phyloP scores from a whole-genome alignment of 2,113 vertebrate species.

The Anoplopoma fimbria region DNA sequence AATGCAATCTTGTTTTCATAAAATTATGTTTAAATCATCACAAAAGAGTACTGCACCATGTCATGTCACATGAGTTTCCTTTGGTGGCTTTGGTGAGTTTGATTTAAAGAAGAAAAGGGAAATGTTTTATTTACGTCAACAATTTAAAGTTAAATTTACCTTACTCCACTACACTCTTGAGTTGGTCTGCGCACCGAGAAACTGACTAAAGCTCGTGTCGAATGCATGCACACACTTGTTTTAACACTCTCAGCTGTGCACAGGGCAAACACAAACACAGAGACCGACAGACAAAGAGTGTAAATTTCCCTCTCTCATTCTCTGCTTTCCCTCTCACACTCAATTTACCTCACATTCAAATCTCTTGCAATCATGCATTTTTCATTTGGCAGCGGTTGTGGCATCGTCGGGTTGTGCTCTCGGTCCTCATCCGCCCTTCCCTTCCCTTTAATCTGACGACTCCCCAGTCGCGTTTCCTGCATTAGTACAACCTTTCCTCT shows the following conservation, averaged over 20 bases:
- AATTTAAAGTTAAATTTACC: slow-evolving; percentile 14
- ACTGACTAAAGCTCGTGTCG: not conserved
- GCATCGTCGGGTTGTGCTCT: slow-evolving; percentile 7
- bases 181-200: slow-evolving; percentile 21
- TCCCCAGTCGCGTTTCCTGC: slow-evolving; percentile 54
- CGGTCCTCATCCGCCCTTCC: slow-evolving; percentile 6
- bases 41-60: not conserved
- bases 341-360: slow-evolving; percentile 58
- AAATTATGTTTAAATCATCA: not conserved
- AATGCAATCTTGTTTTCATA: not conserved
- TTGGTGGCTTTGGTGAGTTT: not conserved
- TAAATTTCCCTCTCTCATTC: not conserved
- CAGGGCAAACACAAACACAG: not conserved
- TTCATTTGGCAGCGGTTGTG: slow-evolving; percentile 16
- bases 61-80: not conserved
- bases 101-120: not conserved
- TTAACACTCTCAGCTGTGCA: not conserved
- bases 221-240: not conserved
- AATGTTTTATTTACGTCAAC: slow-evolving; percentile 44
- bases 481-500: slow-evolving; percentile 48
- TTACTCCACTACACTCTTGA: slow-evolving; percentile 9
- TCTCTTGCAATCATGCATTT: slow-evolving; percentile 37
- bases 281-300: not conserved
- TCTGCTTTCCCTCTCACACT: slow-evolving; percentile 25
- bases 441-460: slow-evolving; percentile 36